These are phyloP conservation scores for Alfaro cultratus DNA, from an alignment of 2,797 vertebrate genomes.

Conservation along the genomic window DNA sequence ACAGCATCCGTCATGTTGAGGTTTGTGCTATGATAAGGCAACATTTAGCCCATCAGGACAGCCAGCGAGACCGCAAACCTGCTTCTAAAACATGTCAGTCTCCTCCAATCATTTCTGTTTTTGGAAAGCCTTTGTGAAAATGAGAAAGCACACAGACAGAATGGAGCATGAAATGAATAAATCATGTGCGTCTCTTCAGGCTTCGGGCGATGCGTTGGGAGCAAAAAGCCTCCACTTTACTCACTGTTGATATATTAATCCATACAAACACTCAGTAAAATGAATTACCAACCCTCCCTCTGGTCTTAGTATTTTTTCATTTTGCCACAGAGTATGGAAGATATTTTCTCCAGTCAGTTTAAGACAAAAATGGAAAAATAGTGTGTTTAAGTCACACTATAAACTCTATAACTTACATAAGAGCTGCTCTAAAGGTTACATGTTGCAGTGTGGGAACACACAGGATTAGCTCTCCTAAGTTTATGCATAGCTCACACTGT, in stretches of 20 bases:
- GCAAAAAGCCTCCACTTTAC: slow-evolving; percentile 16
- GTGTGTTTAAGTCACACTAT: neutral
- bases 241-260: slow-evolving; percentile 25
- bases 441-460: neutral
- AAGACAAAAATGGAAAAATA: neutral
- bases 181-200: slow-evolving; percentile 42
- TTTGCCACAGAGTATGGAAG: slow-evolving; percentile 2
- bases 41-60: slow-evolving; percentile 18
- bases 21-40: slow-evolving; percentile 6
- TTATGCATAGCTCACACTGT: neutral
- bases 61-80: slow-evolving; percentile 7
- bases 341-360: slow-evolving; percentile 13
- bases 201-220: slow-evolving; percentile 32
- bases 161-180: slow-evolving; percentile 46
- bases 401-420: neutral
- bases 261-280: slow-evolving; percentile 43
- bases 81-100: slow-evolving; percentile 14
- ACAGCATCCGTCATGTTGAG: slow-evolving; percentile 18
- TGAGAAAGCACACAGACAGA: slow-evolving; percentile 39
- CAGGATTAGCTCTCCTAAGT: neutral
- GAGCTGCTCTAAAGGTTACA: neutral
- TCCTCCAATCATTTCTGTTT: slow-evolving; percentile 8
- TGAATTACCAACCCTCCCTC: slow-evolving; percentile 33
- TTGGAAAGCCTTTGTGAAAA: slow-evolving; percentile 39
- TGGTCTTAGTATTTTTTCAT: slow-evolving; percentile 10